Evolutionary conservation across 2,113 vertebrate species (phyloP), one percentile per base, ranked within the genome.

Genomic region (Apodemus sylvaticus): DNA sequence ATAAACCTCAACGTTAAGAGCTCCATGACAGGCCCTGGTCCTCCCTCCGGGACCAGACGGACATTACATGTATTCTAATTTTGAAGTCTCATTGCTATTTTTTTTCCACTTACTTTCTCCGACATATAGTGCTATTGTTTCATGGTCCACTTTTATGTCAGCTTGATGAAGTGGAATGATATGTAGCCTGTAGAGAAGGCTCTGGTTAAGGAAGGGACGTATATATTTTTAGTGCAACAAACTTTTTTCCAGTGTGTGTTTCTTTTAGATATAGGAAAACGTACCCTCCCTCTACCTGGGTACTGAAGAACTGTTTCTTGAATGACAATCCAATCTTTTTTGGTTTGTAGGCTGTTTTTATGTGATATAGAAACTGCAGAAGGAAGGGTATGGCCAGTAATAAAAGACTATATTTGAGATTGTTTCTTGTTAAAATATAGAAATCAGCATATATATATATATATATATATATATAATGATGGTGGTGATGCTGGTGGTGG

Each of bases 21-120:
- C 19, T 73, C 39, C 16, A 94, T 60, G 19, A 45, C 36, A 31
- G 17, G n/a, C 22, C 68, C 51, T 64, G 77, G 74, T 5, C 36
- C 92, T 79, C 4, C 36, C 92, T 79, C 51, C 1, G 20, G 68
- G 22, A 55, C 45, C 29, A 90, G 83, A 58, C 45, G 91, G 39
- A 79, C 93, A 68, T 94, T 62, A 68, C 79, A 79, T 86, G 39
- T 0, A 0, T 62, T 0, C 0, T 86, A 60, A 83, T 85, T 95
- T 60, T n/a, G n/a, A n/a, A n/a, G n/a, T n/a, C n/a, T n/a, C n/a
- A 26, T 93, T 91, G 58, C 70, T 78, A 64, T 70, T 97, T 93
- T 62, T 77, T 90, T 97, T 95, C 73, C 62, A 83, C 62, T 4
- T 74, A 19, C 11, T 81, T 74, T 51, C 29, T 39, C 58, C 55